Percentiles rank a stretch among this genome's conserved stretches.
Conservation (phyloP, 2,113 vertebrate species). For the Australoheros scitulus region DNA sequence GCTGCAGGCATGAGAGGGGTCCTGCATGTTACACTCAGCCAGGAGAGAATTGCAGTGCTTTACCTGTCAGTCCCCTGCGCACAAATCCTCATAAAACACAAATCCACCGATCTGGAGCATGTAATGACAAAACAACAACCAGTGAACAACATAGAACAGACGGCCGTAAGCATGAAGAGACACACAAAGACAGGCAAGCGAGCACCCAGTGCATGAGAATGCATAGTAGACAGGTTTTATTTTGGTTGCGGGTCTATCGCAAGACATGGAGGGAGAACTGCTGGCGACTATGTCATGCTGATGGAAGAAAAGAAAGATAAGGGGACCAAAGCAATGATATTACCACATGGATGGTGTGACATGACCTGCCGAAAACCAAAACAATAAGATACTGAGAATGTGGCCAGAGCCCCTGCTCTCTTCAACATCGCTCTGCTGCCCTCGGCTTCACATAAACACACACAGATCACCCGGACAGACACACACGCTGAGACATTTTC, state of each 20-base stretch:
- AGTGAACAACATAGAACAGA: conserved; percentile 63
- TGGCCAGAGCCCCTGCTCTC: background rate
- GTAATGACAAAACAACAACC: conserved; percentile 76
- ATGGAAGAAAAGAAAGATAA: conserved; percentile 42
- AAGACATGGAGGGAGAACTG: conserved; percentile 33
- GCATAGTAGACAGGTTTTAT: conserved; percentile 33
- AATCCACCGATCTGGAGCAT: conserved; percentile 79
- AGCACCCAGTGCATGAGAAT: conserved; percentile 37
- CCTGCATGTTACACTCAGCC: conserved; percentile 34
- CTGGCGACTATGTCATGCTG: background rate
- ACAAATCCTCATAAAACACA: conserved; percentile 79
- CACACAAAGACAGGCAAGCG: conserved; percentile 24
- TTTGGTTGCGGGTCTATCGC: conserved; percentile 43
- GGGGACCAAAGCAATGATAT: conserved; percentile 33
- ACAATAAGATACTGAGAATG: conserved; percentile 28
- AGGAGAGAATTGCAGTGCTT: conserved; percentile 53
- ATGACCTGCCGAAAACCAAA: conserved; percentile 33
- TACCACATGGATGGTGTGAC: conserved; percentile 12
- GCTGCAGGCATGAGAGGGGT: conserved; percentile 27
- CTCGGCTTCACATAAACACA: conserved; percentile 20
- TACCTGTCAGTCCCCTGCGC: conserved; percentile 76
- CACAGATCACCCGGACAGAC: background rate
- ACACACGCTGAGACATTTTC: background rate
- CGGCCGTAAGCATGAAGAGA: conserved; percentile 40
- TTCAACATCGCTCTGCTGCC: conserved; percentile 1